Evolutionary conservation across 1,140 invertebrate genomes (phyloP), one percentile per base, ranked within the genome.

Genomic region (Pomacea maculata): DNA sequence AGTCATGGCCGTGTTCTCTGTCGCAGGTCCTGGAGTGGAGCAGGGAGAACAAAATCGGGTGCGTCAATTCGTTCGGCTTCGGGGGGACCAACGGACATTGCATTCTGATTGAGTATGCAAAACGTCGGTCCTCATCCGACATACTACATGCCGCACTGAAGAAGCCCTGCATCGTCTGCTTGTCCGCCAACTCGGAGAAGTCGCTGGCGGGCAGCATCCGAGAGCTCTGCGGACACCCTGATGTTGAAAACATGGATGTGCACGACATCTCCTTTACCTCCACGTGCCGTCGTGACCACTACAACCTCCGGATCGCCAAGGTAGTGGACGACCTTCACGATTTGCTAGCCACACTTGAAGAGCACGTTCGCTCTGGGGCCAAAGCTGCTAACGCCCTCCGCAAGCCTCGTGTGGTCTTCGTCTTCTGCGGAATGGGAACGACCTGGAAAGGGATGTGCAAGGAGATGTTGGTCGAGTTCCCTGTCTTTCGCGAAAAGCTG

Each of bases 1-100:
- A 61, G 57, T 14, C 0, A 17, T 8, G 57, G 15, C 8, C 9
- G 57, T 17, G 14, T 10, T 45, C 1, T 70, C 21, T 70, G 11
- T 11, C 21, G 21, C 73, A 83, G 54, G 72, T 80, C 54, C 83
- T 71, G 54, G 21, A 71, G 45, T 65, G 54, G 79, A 94, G 95
- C n/a, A 8, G 63, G 54, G 34, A 70, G 10, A 67, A 29, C 25
- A 45, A 82, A 73, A 29, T 85, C 10, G 81, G 82, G 45, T 86
- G 85, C 74, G 80, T 87, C n/a, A 88, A 88, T 67, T 87, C 83
- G 19, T 88, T 88, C 83, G 86, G 86, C 0, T 88, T 88, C 82
- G 87, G 87, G 15, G 87, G 87, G 15, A 85, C 86, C 34, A 88
- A 88, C 70, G 77, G 81, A 17, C 87, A 88, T 79, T 85, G 83